Conservation (phyloP, 2,113 vertebrate species). For the Corythoichthys intestinalis region DNA sequence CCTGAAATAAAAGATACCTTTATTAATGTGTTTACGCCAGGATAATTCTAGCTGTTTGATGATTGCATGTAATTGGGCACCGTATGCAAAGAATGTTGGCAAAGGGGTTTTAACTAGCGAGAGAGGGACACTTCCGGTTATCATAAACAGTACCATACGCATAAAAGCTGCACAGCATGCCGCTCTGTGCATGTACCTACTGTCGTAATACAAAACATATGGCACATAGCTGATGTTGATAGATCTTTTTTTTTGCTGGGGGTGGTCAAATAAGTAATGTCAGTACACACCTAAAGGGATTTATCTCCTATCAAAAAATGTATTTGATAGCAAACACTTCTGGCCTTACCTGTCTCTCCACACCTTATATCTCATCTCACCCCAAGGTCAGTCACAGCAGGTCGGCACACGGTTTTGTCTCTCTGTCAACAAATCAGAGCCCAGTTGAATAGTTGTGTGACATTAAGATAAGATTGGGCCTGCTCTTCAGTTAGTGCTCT, state of each 20-base stretch:
- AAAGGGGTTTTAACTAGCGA: background rate
- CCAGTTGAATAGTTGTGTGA: constrained; percentile 31
- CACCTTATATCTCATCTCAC: constrained; percentile 15
- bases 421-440: constrained; percentile 48
- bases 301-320: no score
- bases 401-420: constrained; percentile 32
- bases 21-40: background rate
- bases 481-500: constrained; percentile 26
- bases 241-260: background rate
- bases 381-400: constrained; percentile 43
- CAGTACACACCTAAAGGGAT: no score
- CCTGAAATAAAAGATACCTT: background rate
- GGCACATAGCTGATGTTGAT: background rate
- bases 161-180: background rate
- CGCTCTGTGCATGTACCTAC: background rate
- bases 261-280: background rate
- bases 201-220: background rate
- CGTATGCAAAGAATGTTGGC: background rate
- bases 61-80: background rate
- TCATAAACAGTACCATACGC: constrained; percentile 3
- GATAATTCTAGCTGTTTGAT: background rate
- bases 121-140: constrained; percentile 19
- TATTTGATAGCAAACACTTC: constrained; percentile 23
- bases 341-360: constrained; percentile 36
- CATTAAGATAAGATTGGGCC: constrained; percentile 47